A percentile compares a stretch with the other conserved stretches of the same genome.
Evolutionary conservation across 1,140 invertebrate species (phyloP).

Genomic region (Caenorhabditis remanei): DNA sequence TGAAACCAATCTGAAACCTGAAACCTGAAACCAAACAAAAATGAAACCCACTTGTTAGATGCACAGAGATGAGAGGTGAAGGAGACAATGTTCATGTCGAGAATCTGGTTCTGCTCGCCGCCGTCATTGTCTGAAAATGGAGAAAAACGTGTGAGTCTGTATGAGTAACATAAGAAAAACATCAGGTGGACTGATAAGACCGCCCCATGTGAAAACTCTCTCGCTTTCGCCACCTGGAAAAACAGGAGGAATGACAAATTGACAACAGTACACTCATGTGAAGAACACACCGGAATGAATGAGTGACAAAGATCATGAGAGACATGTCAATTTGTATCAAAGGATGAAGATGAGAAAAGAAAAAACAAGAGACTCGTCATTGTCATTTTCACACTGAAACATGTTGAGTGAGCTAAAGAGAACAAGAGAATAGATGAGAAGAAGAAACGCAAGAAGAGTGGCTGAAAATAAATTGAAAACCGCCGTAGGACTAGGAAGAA

Average conservation of each 20-base stretch:
- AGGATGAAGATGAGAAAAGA: not conserved
- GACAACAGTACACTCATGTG: conserved; percentile 32
- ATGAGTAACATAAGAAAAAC: not conserved
- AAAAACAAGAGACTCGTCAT: not conserved
- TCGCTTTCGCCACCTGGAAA: conserved; percentile 1
- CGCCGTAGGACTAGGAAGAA: not conserved
- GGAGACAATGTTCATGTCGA: conserved; percentile 50
- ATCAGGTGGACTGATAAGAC: conserved; percentile 47
- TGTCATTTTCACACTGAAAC: conserved; percentile 18
- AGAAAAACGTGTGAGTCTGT: not conserved
- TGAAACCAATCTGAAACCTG: not conserved
- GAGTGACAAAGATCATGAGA: conserved; percentile 15
- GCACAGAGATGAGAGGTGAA: conserved; percentile 50
- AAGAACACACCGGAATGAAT: not conserved
- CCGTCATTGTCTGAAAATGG: conserved; percentile 52
- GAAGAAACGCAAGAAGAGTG: not conserved
- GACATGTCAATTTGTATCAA: not conserved
- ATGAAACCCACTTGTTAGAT: conserved; percentile 33
- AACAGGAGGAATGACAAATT: not conserved
- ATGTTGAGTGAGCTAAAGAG: conserved; percentile 25
- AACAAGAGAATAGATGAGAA: not conserved
- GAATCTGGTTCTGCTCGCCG: conserved; percentile 53
- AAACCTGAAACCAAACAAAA: not conserved
- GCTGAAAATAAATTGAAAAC: conserved; percentile 48
- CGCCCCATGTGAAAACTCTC: conserved; percentile 4